Evolutionary conservation across 2,797 vertebrate species (phyloP).

Genomic region (Meriones psammophilus): DNA sequence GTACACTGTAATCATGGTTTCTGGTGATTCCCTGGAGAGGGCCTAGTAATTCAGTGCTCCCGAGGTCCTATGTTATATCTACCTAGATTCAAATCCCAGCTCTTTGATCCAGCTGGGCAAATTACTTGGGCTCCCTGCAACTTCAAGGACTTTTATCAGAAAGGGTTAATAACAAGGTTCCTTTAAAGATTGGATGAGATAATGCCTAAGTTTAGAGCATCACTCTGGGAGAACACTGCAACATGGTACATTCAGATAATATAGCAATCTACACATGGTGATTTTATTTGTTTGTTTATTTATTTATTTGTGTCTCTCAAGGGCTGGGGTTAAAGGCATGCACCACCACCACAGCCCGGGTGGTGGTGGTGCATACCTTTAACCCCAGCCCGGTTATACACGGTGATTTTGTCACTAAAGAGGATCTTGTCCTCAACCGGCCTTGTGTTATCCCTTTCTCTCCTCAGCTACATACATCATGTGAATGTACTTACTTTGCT

Average conservation of each 20-base stretch:
- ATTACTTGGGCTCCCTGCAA: background rate
- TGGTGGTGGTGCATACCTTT: too few species aligned
- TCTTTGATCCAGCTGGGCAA: constrained; percentile 10
- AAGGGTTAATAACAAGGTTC: background rate
- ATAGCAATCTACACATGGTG: background rate
- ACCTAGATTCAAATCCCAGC: background rate
- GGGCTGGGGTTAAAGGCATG: too few species aligned
- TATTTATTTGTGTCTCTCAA: too few species aligned
- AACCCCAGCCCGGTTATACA: background rate
- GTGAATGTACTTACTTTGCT: background rate
- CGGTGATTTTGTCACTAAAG: background rate
- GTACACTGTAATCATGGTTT: background rate
- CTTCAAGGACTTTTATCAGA: constrained; percentile 38
- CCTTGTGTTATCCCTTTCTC: background rate
- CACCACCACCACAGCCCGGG: too few species aligned
- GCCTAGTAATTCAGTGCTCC: constrained; percentile 12
- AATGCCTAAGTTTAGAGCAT: background rate
- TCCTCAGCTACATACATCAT: constrained; percentile 18
- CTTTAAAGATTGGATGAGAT: background rate
- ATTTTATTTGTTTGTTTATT: too few species aligned
- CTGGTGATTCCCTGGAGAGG: background rate
- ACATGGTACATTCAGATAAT: background rate
- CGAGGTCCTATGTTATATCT: background rate
- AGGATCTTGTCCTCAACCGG: background rate
- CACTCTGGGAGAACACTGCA: background rate